Evolutionary conservation across 2,888 invertebrate genomes (phyloP), one percentile per base, ranked within the genome.

Genomic region (Agrotis clavis): DNA sequence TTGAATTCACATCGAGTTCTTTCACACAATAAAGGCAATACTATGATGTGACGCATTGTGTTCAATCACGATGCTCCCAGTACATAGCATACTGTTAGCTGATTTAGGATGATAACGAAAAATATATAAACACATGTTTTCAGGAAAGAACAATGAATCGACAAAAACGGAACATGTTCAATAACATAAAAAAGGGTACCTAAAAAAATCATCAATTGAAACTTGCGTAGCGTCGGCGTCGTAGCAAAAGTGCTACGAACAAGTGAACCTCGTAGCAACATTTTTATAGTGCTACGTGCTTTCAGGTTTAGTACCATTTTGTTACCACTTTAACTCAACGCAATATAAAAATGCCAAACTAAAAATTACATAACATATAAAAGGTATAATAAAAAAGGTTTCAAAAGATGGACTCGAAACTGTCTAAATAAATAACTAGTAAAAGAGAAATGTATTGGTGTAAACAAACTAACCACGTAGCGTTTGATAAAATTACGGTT

Each of bases 171-270:
- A 18, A 59, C 11, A 14, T 25, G 30, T 25, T 21, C 4, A 18
- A 16, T 13, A 53, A 50, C 19, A n/a, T 48, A 21, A 25, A 35
- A 13, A 11, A 21, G n/a, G 47, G 14, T n/a, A 14, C 16, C 21
- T 21, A 69, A 50, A 47, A 74, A 50, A 2, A 25, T 25, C 4
- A 18, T 21, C 4, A 16, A n/a, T 9, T 25, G 30, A 4, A n/a
- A 21, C 2, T 25, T n/a, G 2, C 63, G 75, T 82, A 80, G 67
- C 73, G 21, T 62, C 76, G n/a, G n/a, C n/a, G 65, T 25, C 75
- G 81, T 86, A 84, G 80, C 65, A 57, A 2, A 64, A 62, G 11
- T 67, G 74, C 86, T 86, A 86, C 86, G 82, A 75, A 62, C 68
- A 76, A 30, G 19, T 62, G 21, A 71, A 53, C 13, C 56, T 67